Evolutionary conservation across 2,888 invertebrate genomes (phyloP), one percentile per base, ranked within the genome.

Genomic region (Diachrysia chrysitis): DNA sequence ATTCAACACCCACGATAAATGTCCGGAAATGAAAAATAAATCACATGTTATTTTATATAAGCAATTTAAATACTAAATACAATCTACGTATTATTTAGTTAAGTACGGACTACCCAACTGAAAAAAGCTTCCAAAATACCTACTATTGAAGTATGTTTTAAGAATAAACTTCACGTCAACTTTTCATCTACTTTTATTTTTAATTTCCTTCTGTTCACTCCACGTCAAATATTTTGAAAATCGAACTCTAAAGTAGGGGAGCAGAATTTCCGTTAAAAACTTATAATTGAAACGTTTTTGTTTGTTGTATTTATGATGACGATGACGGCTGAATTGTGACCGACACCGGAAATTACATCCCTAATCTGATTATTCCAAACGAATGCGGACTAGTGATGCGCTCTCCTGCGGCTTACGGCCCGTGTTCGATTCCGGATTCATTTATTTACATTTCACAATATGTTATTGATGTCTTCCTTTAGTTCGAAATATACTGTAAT

Each of bases 281-380:
- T 74, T 81, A 69, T 84, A 79, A 86, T 81, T 82, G 78, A 83
- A 86, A 79, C 74, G 76, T 82, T 77, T 51, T 51, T 51, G 48
- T 51, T 82, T 79, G 72, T 82, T 74, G 60, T 64, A 16, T 53
- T 68, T 66, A 81, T 76, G 79, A 59, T 75, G 69, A 54, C 81
- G 83, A 82, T 85, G 85, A 85, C 81, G 82, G 82, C 73, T 76
- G 83, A 86, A 82, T 87, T 83, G 86, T 85, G 87, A 87, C 83
- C 83, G 82, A 83, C 85, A 89, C 87, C 88, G 92, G 92, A 93
- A 92, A 93, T 93, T 93, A 92, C 91, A 87, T 85, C 84, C 87
- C 88, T 92, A 92, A 92, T 92, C 92, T 86, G 91, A 90, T 93
- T 91, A 92, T 92, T 89, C 86, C 88, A 75, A 87, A 81, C 86